A percentile compares a stretch with the other conserved stretches of the same genome.
phyloP scores from a whole-genome alignment of 2,888 invertebrate genomes.

The Cetonia aurata region DNA sequence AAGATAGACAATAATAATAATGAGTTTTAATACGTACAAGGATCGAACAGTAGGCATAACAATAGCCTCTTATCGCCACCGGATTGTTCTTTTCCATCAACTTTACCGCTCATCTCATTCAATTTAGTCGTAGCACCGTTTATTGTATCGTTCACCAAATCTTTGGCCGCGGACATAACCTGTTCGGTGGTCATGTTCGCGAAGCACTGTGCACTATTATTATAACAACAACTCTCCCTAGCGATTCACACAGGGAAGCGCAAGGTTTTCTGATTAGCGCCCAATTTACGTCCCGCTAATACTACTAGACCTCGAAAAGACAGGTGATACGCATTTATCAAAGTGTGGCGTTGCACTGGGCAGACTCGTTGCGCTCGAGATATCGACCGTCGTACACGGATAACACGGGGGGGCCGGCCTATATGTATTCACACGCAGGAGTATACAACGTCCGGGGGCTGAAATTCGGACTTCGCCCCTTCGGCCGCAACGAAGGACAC shows the following conservation, averaged over 20 bases:
- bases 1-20: neutral
- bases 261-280: neutral
- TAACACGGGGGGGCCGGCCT: constrained; percentile 23
- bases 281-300: neutral
- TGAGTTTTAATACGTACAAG: constrained; percentile 65
- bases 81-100: constrained; percentile 47
- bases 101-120: constrained; percentile 52
- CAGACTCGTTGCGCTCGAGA: constrained; percentile 53
- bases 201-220: constrained; percentile 9
- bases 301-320: constrained; percentile 3
- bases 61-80: constrained; percentile 63
- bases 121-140: constrained; percentile 60
- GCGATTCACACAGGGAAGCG: neutral
- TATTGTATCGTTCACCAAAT: constrained; percentile 63
- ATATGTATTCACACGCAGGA: constrained; percentile 16
- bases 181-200: constrained; percentile 52
- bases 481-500: constrained; percentile 36
- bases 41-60: constrained; percentile 68
- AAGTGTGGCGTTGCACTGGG: constrained; percentile 54
- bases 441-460: constrained; percentile 32
- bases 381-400: constrained; percentile 56
- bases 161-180: constrained; percentile 58
- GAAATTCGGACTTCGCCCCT: constrained; percentile 45
- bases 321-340: constrained; percentile 43
- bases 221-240: constrained; percentile 10